phyloP scores from a whole-genome alignment of 2,888 invertebrate genomes.

The Piscicola geometra region DNA sequence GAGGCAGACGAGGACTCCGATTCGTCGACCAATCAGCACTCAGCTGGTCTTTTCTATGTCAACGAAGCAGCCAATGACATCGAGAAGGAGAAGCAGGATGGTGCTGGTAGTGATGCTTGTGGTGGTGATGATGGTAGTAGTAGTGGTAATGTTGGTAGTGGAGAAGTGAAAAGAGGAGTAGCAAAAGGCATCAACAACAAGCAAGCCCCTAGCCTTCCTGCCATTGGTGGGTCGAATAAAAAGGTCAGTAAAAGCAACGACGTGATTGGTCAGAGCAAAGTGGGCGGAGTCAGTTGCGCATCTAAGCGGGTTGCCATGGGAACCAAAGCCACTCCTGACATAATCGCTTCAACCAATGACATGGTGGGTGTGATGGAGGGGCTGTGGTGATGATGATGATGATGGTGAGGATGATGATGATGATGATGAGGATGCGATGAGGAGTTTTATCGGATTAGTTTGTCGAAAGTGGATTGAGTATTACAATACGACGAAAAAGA shows the following conservation, averaged over 20 bases:
- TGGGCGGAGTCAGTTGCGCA: not conserved
- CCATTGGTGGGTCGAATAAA: no score
- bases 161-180: not conserved
- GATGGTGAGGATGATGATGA: no score
- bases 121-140: not conserved
- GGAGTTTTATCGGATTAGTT: no score
- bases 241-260: not conserved
- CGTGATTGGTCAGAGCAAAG: not conserved
- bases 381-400: no score
- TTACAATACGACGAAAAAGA: no score
- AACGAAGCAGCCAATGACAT: conserved; percentile 63
- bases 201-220: no score
- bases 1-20: conserved; percentile 49
- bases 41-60: conserved; percentile 75
- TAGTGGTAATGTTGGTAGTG: not conserved
- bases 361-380: not conserved
- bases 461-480: no score
- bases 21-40: not conserved
- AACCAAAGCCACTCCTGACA: conserved; percentile 23
- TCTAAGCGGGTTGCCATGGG: not conserved
- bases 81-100: not conserved
- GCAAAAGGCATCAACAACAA: no score
- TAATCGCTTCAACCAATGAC: conserved; percentile 19
- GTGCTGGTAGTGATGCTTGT: not conserved
- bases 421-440: no score